Evolutionary conservation across 2,797 vertebrate genomes (phyloP), one percentile per base, ranked within the genome.

Genomic region (Mormyrus hasselquistii): DNA sequence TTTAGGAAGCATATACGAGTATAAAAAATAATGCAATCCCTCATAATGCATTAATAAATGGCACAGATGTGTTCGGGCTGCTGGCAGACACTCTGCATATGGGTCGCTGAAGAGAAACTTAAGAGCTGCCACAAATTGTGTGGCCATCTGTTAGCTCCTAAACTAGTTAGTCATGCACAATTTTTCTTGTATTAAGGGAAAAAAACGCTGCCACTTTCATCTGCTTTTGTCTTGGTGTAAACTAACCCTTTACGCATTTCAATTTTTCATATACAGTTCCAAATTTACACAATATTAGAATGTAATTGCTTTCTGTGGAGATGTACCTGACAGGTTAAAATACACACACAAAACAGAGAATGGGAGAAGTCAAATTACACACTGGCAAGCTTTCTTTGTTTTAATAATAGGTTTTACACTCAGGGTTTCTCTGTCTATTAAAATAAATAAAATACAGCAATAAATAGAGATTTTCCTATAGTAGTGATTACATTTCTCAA

Each of bases 81-180:
- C 59, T 79, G 44, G 44, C 41, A 16, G 87, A 69, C 53, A 34
- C 57, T 76, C 49, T 59, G 49, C 89, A 89, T 87, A 95, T 94
- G 95, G 94, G 93, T 90, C 92, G 92, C 91, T 95, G 94, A 95
- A 91, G 50, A 86, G 93, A 94, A 94, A 93, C 94, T 93, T 94
- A 95, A 95, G 94, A 92, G 91, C 93, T 91, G 95, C 95, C 93
- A 93, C 93, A 92, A 83, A 92, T 92, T 92, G 91, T 91, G 91
- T 89, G 93, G 89, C 94, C 95, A 96, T 95, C 96, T 96, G 95
- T 91, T 94, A 90, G 92, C 94, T 95, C 90, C 91, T 94, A 90
- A 89, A 91, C 91, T 92, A 92, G 92, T 90, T 86, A 29, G 89
- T 88, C 82, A 90, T 55, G 50, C 87, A 47, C 79, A 88, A n/a